A percentile compares a stretch with the other conserved stretches of the same genome.
These are phyloP conservation scores for Alethe castanea DNA, from an alignment of 2,113 vertebrate species.

Conservation along the genomic window DNA sequence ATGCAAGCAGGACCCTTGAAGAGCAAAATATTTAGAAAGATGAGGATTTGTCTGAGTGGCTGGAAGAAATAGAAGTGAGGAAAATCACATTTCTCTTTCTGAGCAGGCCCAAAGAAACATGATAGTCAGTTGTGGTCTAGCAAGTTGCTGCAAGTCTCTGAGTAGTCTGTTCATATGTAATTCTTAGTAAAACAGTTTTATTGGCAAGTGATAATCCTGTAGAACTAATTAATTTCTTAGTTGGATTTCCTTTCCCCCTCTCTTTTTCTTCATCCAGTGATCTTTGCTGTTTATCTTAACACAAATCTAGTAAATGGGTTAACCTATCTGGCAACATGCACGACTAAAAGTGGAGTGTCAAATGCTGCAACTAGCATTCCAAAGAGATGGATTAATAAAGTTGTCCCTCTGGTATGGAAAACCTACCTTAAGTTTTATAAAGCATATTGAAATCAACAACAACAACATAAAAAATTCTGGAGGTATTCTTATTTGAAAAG, in stretches of 20 bases:
- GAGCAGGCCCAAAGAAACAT: background rate
- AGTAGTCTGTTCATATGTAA: slow-evolving; percentile 2
- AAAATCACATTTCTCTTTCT: slow-evolving; percentile 43
- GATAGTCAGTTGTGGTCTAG: background rate
- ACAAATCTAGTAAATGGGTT: background rate
- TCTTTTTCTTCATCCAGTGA: background rate
- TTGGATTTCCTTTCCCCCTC: background rate
- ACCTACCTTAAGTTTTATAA: background rate
- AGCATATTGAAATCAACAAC: background rate
- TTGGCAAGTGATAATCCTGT: background rate
- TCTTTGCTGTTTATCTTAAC: background rate
- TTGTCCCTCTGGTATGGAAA: background rate
- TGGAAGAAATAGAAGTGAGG: background rate
- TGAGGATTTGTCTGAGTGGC: background rate
- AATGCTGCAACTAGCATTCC: background rate
- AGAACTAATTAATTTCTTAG: slow-evolving; percentile 5
- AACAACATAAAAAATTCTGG: background rate
- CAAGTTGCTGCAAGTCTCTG: slow-evolving; percentile 27
- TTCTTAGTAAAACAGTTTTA: background rate
- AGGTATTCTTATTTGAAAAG: slow-evolving; percentile 28
- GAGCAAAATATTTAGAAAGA: background rate
- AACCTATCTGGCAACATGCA: background rate
- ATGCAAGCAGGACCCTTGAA: background rate
- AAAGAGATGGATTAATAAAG: background rate
- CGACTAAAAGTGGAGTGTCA: background rate